Conservation (phyloP, 1,140 invertebrate species). For the Helicoverpa zea region DNA sequence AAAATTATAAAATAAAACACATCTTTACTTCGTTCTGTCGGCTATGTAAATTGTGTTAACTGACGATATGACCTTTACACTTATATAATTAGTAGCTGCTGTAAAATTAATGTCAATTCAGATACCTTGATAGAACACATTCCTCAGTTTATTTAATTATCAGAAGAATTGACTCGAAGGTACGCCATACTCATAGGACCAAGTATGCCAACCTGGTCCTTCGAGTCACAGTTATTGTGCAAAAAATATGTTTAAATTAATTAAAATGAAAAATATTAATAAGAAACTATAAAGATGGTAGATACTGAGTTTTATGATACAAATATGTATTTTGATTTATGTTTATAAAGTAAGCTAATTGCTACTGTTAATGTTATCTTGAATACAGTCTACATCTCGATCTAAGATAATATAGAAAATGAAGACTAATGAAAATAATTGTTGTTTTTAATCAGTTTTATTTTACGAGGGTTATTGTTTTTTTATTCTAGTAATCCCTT, state of each 20-base stretch:
- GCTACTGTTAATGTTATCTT: constrained; percentile 2
- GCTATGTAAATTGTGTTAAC: constrained; percentile 34
- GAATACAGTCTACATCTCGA: constrained; percentile 2
- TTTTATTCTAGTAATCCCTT: background rate
- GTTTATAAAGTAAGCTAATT: constrained; percentile 5
- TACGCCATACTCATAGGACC: background rate
- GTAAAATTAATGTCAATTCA: constrained; percentile 46
- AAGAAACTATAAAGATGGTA: constrained; percentile 19
- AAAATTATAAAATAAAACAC: constrained; percentile 35
- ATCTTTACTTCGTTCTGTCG: background rate
- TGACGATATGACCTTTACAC: constrained; percentile 42
- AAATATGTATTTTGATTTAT: constrained; percentile 12
- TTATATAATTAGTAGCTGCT: constrained; percentile 36
- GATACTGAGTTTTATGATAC: constrained; percentile 3
- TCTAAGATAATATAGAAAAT: background rate
- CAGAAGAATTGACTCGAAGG: background rate
- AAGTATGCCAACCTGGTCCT: background rate
- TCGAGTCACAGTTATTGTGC: background rate
- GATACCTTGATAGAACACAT: constrained; percentile 38
- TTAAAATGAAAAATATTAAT: constrained; percentile 35
- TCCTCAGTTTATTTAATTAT: constrained; percentile 40
- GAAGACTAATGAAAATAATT: constrained; percentile 12
- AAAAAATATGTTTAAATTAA: constrained; percentile 32
- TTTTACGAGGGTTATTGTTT: background rate
- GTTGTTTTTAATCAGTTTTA: background rate